phyloP scores from a whole-genome alignment of 1,140 invertebrate genomes.

The Bathynomus jamesi region DNA sequence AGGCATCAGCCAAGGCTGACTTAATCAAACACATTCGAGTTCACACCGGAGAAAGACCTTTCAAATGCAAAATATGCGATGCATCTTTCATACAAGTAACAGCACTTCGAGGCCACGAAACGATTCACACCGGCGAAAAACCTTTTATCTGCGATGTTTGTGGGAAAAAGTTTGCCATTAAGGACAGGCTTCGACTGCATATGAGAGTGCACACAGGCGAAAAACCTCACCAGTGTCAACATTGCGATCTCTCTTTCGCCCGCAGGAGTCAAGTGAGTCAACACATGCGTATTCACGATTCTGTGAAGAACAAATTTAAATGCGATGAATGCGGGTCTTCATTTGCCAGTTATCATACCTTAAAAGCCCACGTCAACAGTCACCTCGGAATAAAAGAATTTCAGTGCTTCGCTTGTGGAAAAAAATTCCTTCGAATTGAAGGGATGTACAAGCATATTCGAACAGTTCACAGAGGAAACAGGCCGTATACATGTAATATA shows the following conservation, averaged over 20 bases:
- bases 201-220: constrained; percentile 74
- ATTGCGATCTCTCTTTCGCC: constrained; percentile 73
- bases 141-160: constrained; percentile 51
- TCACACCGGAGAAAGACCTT: constrained; percentile 43
- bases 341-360: constrained; percentile 41
- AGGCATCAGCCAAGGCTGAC: constrained; percentile 26
- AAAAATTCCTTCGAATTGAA: constrained; percentile 60
- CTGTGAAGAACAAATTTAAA: constrained; percentile 55
- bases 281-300: constrained; percentile 73
- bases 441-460: constrained; percentile 73
- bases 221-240: constrained; percentile 75
- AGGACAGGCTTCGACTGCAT: constrained; percentile 66
- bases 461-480: constrained; percentile 63
- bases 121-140: constrained; percentile 46
- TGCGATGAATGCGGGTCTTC: constrained; percentile 49
- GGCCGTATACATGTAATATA: constrained; percentile 74
- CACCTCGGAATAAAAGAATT: constrained; percentile 83
- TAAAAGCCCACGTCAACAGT: constrained; percentile 44
- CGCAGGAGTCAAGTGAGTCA: constrained; percentile 71
- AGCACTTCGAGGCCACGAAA: constrained; percentile 54
- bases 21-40: constrained; percentile 35
- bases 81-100: constrained; percentile 62
- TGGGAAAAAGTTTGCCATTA: constrained; percentile 62
- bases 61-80: constrained; percentile 56
- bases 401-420: constrained; percentile 79